Evolutionary conservation across 2,113 vertebrate genomes (phyloP), one percentile per base, ranked within the genome.

Genomic region (Motacilla alba): DNA sequence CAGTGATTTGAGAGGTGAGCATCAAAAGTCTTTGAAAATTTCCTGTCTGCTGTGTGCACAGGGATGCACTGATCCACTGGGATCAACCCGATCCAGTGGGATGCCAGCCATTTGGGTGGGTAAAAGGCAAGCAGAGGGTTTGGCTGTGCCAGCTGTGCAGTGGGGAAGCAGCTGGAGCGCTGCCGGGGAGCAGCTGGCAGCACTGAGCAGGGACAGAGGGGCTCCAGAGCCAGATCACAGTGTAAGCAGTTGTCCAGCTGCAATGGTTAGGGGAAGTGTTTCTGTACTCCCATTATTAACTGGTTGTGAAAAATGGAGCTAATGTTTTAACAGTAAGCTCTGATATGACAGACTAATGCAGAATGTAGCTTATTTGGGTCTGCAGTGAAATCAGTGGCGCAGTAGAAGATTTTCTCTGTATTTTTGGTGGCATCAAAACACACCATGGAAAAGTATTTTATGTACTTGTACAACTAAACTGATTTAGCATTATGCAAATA

Each of bases 161-260:
- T 2, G 8, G 79, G 75, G 73, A 63, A 79, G 91, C 97, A 97
- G 90, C 96, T 97, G 97, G 90, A 95, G 74, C 9, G 16, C 14
- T 90, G 19, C 79, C 9, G 63, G 80, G 11, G 47, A 93, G 74
- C 90, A 89, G 84, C 63, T 95, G 95, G 91, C 91, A 87, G 64
- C 31, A 8, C 89, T n/a, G 90, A 68, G 74, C 91, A 39, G 92
- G 74, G 87, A 76, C 84, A 96, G 91, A 96, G 93, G 87, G 69
- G 27, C 66, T 90, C 90, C 16, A 22, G 69, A 87, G 72, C 82
- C 79, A 76, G 53, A 21, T 0, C 28, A 55, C 46, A 97, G 30
- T 78, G 63, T 55, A 95, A 97, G 92, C 92, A 68, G 90, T 94
- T 83, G 73, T 89, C 89, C 92, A 68, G 63, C 83, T 95, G 82